These are phyloP conservation scores for Ctenoplectra terminalis DNA, from an alignment of 1,140 invertebrate species.

Conservation along the genomic window DNA sequence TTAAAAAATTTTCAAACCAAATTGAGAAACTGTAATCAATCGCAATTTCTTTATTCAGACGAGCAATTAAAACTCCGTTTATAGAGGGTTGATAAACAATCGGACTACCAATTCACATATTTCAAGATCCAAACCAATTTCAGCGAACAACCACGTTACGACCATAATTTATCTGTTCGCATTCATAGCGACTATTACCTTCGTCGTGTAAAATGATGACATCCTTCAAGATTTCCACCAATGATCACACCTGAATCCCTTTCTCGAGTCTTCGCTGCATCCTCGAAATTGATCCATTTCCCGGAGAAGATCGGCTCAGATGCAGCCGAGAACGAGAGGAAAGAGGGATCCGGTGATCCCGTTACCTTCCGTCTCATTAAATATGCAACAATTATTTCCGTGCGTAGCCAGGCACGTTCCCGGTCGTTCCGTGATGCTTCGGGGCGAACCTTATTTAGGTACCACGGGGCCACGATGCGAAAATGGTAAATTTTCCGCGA, in stretches of 20 bases:
- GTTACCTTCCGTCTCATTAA: slow-evolving; percentile 63
- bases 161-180: not conserved
- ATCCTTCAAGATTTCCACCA: not conserved
- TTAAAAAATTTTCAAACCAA: too few relatives aligned
- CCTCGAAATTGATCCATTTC: slow-evolving; percentile 50
- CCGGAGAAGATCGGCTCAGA: slow-evolving; percentile 35
- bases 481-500: slow-evolving; percentile 63
- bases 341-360: slow-evolving; percentile 37
- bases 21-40: too few relatives aligned
- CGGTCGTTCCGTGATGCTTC: slow-evolving; percentile 46
- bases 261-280: not conserved
- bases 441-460: slow-evolving; percentile 52
- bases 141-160: not conserved
- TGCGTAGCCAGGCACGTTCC: slow-evolving; percentile 56
- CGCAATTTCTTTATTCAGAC: too few relatives aligned
- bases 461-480: slow-evolving; percentile 36
- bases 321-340: slow-evolving; percentile 40
- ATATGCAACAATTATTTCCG: slow-evolving; percentile 75
- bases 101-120: too few relatives aligned
- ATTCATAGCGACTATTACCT: not conserved
- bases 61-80: too few relatives aligned
- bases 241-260: not conserved
- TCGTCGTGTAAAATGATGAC: not conserved
- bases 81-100: too few relatives aligned
- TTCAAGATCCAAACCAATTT: too few relatives aligned